These are phyloP conservation scores for Bothrops jararaca DNA, from an alignment of 2,113 vertebrate species.

Conservation along the genomic window DNA sequence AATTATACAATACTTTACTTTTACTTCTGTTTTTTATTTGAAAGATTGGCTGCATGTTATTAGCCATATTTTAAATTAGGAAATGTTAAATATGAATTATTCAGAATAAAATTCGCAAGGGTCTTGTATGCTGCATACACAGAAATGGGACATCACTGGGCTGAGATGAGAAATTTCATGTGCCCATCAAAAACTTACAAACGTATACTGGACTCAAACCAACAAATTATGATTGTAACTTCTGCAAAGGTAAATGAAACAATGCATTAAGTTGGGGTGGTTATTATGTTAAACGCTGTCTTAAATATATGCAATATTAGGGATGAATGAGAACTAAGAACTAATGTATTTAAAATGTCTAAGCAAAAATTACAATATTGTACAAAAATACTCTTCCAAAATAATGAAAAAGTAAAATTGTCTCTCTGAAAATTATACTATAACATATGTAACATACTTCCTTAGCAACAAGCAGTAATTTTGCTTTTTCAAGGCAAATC, in stretches of 20 bases:
- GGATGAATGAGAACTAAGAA: conserved; percentile 35
- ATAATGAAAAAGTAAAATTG: conserved; percentile 37
- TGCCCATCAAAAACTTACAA: not conserved
- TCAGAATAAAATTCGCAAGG: not conserved
- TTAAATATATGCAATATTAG: conserved; percentile 15
- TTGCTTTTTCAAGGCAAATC: conserved; percentile 62
- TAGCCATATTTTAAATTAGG: not conserved
- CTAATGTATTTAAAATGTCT: conserved; percentile 43
- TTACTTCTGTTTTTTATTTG: not conserved
- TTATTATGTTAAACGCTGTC: conserved; percentile 6
- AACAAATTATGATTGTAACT: not conserved
- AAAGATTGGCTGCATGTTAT: not conserved
- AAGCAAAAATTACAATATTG: conserved; percentile 38
- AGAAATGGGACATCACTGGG: not conserved
- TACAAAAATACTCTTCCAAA: conserved; percentile 42
- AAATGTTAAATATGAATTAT: not conserved
- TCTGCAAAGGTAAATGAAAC: not conserved
- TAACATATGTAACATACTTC: conserved; percentile 52
- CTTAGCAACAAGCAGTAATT: conserved; percentile 54
- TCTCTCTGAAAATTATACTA: conserved; percentile 37
- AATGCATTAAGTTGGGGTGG: conserved; percentile 10
- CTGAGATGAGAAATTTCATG: not conserved
- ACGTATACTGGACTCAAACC: not conserved
- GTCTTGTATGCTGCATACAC: not conserved
- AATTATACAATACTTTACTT: not conserved